Percentiles rank a stretch among this genome's conserved stretches.
Evolutionary conservation across 2,113 vertebrate genomes (phyloP).

Genomic region (Aythya baeri): DNA sequence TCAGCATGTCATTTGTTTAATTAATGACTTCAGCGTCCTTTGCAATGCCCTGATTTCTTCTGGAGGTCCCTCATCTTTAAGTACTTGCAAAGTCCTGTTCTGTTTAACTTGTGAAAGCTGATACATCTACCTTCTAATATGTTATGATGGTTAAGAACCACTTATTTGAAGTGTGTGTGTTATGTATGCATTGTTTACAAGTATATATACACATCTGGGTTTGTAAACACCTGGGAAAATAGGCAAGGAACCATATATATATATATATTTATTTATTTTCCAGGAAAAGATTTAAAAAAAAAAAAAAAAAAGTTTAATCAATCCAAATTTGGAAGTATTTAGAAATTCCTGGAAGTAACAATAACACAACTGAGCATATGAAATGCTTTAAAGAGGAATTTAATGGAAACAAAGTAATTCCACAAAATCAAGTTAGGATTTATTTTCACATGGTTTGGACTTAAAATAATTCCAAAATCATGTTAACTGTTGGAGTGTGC

Average conservation of each 20-base stretch:
- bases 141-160: neutral
- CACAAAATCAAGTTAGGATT: conserved; percentile 55
- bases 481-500: conserved; percentile 42
- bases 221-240: neutral
- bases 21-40: neutral
- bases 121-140: neutral
- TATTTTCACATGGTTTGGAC: conserved; percentile 63
- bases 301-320: neutral
- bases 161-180: neutral
- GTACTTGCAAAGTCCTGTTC: neutral
- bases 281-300: neutral
- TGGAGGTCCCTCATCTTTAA: neutral
- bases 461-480: conserved; percentile 67
- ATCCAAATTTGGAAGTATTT: conserved; percentile 55
- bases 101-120: conserved; percentile 11
- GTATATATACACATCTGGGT: neutral
- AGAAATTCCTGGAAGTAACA: conserved; percentile 58
- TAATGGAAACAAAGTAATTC: conserved; percentile 51
- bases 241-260: neutral
- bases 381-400: conserved; percentile 51
- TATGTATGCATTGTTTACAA: neutral
- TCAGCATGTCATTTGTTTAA: neutral
- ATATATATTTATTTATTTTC: neutral
- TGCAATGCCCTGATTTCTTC: neutral
- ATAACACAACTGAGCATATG: conserved; percentile 35